Evolutionary conservation across 2,113 vertebrate genomes (phyloP).

Genomic region (Laticauda colubrina): DNA sequence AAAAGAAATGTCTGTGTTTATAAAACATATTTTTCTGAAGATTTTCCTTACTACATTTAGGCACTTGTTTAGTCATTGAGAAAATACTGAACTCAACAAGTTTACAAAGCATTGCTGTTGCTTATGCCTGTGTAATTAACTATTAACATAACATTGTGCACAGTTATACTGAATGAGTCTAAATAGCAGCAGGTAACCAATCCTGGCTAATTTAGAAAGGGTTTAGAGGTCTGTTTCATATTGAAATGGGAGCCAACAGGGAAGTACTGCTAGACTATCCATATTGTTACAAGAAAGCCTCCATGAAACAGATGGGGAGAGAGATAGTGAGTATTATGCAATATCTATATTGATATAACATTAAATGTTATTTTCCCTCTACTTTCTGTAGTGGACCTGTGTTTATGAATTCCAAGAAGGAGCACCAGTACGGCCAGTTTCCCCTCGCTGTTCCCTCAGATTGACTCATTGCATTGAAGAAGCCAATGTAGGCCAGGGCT

Average conservation of each 20-base stretch:
- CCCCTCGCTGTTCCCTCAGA: slow-evolving; percentile 90
- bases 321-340: neutral
- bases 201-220: neutral
- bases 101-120: neutral
- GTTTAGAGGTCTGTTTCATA: neutral
- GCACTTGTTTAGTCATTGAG: neutral
- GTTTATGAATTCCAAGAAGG: slow-evolving; percentile 98
- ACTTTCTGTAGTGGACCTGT: slow-evolving; percentile 88
- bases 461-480: slow-evolving; percentile 97
- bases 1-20: neutral
- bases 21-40: neutral
- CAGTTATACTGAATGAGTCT: neutral
- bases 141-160: neutral
- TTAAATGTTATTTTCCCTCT: slow-evolving; percentile 43
- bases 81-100: neutral
- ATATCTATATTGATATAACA: neutral
- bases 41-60: neutral
- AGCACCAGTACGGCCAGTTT: slow-evolving; percentile 78
- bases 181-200: neutral
- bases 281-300: neutral
- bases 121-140: neutral
- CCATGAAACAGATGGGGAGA: neutral
- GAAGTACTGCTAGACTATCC: neutral
- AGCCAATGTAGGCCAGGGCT: slow-evolving; percentile 93
- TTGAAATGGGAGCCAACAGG: neutral